Percentiles rank a stretch among this genome's conserved stretches.
These are phyloP conservation scores for Danio choprae DNA, from an alignment of 2,797 vertebrate species.

Conservation along the genomic window DNA sequence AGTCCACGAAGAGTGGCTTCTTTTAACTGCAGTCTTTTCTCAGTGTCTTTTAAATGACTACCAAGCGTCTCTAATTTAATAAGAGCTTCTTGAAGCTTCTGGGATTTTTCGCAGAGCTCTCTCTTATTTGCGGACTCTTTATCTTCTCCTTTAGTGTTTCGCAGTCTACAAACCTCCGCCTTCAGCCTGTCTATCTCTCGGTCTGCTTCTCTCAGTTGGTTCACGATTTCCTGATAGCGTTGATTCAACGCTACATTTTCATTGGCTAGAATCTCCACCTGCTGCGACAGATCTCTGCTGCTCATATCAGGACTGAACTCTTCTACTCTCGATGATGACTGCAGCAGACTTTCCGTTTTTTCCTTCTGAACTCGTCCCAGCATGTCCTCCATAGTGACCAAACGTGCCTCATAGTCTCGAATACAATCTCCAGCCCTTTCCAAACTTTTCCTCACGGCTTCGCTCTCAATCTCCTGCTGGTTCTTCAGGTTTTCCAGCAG, in stretches of 20 bases:
- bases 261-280: conserved; percentile 74
- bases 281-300: conserved; percentile 74
- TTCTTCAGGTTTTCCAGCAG: conserved; percentile 76
- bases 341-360: conserved; percentile 67
- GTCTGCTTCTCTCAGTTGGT: conserved; percentile 84
- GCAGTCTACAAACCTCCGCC: conserved; percentile 73
- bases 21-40: conserved; percentile 81
- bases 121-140: conserved; percentile 74
- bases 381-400: conserved; percentile 79
- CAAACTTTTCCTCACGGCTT: conserved; percentile 75
- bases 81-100: conserved; percentile 81
- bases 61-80: conserved; percentile 78
- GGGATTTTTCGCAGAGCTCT: conserved; percentile 79
- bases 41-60: conserved; percentile 78
- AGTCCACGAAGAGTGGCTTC: conserved; percentile 82
- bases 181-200: conserved; percentile 83
- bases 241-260: conserved; percentile 80
- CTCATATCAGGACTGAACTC: conserved; percentile 63
- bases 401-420: conserved; percentile 77
- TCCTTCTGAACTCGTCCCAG: conserved; percentile 76
- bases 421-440: conserved; percentile 78
- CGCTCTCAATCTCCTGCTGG: conserved; percentile 79
- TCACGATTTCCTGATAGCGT: conserved; percentile 82
- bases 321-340: conserved; percentile 69
- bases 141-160: conserved; percentile 72